A percentile compares a stretch with the other conserved stretches of the same genome.
phyloP scores from a whole-genome alignment of 2,888 invertebrate genomes.

The Microplitis deprimator region DNA sequence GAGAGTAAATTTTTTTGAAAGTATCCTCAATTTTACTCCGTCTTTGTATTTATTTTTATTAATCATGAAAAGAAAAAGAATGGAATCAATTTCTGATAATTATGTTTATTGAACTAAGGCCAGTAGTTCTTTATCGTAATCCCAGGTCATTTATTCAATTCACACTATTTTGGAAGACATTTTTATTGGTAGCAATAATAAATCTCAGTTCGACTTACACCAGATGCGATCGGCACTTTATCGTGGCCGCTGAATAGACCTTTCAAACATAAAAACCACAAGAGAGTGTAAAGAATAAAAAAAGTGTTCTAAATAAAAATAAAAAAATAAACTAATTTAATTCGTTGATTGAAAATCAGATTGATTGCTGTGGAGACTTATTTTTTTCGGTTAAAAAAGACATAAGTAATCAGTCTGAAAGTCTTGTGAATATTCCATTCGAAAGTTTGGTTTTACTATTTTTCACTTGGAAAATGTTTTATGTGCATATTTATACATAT shows the following conservation, averaged over 20 bases:
- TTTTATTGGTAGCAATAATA: constrained; percentile 39
- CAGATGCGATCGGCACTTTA: constrained; percentile 33
- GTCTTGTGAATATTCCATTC: constrained; percentile 64
- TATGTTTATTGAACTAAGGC: too few relatives aligned
- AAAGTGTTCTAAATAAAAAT: neutral
- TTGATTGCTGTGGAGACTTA: constrained; percentile 33
- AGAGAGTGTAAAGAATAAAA: constrained; percentile 15
- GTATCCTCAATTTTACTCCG: too few relatives aligned
- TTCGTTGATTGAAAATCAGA: constrained; percentile 41
- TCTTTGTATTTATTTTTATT: too few relatives aligned
- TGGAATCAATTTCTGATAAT: too few relatives aligned
- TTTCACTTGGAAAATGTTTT: constrained; percentile 52
- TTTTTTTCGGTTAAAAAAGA: constrained; percentile 45
- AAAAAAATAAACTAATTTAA: constrained; percentile 38
- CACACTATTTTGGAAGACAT: constrained; percentile 35
- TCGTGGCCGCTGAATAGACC: constrained; percentile 33
- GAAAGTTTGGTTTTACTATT: constrained; percentile 65
- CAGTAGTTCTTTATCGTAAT: neutral
- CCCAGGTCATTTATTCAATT: constrained; percentile 28
- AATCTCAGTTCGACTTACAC: constrained; percentile 39
- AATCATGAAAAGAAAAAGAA: too few relatives aligned
- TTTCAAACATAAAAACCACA: neutral
- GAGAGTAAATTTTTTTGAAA: too few relatives aligned
- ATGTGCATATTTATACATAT: constrained; percentile 26
- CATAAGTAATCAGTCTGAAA: constrained; percentile 60